Conservation (phyloP, 2,888 invertebrate genomes). For the Ichneumoninae sp. region DNA sequence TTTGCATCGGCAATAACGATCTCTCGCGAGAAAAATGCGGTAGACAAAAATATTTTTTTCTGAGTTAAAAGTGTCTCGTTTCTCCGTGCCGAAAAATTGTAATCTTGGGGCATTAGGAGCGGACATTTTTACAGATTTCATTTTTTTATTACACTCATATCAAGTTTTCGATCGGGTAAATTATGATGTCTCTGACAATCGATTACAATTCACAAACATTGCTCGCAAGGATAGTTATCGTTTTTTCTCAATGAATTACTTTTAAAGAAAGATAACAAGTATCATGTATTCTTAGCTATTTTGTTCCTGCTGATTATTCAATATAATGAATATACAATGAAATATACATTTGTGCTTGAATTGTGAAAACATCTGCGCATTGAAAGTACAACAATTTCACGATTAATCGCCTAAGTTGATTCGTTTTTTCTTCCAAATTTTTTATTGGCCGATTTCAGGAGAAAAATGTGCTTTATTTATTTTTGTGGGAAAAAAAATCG, state of each 20-base stretch:
- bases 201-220: slow-evolving; percentile 25
- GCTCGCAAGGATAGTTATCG: slow-evolving; percentile 34
- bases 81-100: slow-evolving; percentile 34
- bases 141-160: slow-evolving; percentile 37
- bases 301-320: slow-evolving; percentile 58
- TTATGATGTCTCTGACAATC: slow-evolving; percentile 46
- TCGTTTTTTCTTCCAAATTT: background rate
- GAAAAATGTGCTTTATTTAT: background rate
- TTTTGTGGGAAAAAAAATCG: slow-evolving; percentile 11
- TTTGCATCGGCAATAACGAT: slow-evolving; percentile 50
- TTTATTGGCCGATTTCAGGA: background rate
- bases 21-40: slow-evolving; percentile 51
- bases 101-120: slow-evolving; percentile 28
- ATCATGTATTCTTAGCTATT: slow-evolving; percentile 70
- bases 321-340: slow-evolving; percentile 81
- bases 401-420: slow-evolving; percentile 10
- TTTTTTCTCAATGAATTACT: slow-evolving; percentile 46
- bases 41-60: slow-evolving; percentile 62
- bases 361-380: slow-evolving; percentile 79
- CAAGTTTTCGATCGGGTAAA: slow-evolving; percentile 57
- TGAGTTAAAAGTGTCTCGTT: slow-evolving; percentile 16
- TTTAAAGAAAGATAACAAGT: slow-evolving; percentile 58
- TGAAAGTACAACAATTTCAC: slow-evolving; percentile 67
- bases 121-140: slow-evolving; percentile 3
- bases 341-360: slow-evolving; percentile 81